These are phyloP conservation scores for Xestobium rufovillosum DNA, from an alignment of 2,888 invertebrate genomes.

Conservation along the genomic window DNA sequence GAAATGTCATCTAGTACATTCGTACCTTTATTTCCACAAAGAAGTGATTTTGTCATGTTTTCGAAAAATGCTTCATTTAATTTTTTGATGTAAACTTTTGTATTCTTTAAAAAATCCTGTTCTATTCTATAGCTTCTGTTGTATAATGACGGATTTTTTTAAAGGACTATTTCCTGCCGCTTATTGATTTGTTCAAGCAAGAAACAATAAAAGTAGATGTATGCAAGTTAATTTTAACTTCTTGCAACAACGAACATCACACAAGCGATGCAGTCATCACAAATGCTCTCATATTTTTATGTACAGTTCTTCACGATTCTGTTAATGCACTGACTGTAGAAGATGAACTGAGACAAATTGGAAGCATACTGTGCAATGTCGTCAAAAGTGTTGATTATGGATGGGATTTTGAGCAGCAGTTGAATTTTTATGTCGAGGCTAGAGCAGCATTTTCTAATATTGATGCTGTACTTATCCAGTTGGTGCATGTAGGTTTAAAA, in stretches of 20 bases:
- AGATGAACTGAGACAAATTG: conserved; percentile 83
- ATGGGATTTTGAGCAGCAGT: conserved; percentile 81
- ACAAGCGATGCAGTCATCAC: conserved; percentile 81
- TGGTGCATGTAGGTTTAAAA: conserved; percentile 64
- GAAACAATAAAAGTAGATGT: conserved; percentile 75
- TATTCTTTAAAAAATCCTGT: no score
- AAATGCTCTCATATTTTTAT: conserved; percentile 81
- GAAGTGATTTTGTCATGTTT: no score
- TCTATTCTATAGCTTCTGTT: conserved; percentile 10
- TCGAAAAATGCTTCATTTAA: no score
- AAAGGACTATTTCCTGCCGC: conserved; percentile 83
- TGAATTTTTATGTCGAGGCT: conserved; percentile 90
- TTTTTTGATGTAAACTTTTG: no score
- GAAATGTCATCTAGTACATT: no score
- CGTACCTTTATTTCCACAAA: no score
- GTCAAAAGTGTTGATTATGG: conserved; percentile 76
- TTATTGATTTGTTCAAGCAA: conserved; percentile 84
- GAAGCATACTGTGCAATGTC: conserved; percentile 72
- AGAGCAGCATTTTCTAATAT: conserved; percentile 85
- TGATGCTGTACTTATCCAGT: conserved; percentile 74
- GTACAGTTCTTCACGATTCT: conserved; percentile 85
- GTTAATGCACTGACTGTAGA: conserved; percentile 88
- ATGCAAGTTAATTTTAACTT: conserved; percentile 72
- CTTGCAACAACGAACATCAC: conserved; percentile 33
- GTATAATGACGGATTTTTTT: no score